Conservation (phyloP, 2,888 invertebrate genomes). For the Thymelicus acteon region DNA sequence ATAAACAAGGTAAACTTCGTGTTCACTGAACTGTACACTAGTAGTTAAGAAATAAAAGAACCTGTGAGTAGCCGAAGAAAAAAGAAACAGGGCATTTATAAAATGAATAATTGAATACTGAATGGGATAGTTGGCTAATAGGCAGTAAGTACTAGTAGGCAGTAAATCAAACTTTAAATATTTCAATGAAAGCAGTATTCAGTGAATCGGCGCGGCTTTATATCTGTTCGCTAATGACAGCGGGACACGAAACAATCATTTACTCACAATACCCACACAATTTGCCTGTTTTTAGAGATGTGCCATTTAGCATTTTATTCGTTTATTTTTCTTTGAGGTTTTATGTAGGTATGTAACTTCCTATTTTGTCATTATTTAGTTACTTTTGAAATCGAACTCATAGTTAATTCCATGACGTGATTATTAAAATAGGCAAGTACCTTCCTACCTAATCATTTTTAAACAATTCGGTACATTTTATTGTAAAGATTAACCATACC, state of each 20-base stretch:
- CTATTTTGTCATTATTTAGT: background rate
- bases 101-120: conserved; percentile 19
- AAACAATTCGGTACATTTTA: too few species aligned
- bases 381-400: too few species aligned
- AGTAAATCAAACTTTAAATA: conserved; percentile 42
- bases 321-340: too few species aligned
- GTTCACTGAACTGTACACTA: too few species aligned
- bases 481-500: too few species aligned
- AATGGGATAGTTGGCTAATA: background rate
- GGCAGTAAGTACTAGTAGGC: background rate
- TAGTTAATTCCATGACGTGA: too few species aligned
- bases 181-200: conserved; percentile 43
- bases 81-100: background rate
- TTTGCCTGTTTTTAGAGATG: conserved; percentile 11
- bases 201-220: conserved; percentile 45
- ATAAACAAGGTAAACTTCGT: too few species aligned
- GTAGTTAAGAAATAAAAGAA: too few species aligned
- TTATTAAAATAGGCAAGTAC: background rate
- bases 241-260: conserved; percentile 55
- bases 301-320: background rate
- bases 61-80: too few species aligned
- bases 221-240: conserved; percentile 55
- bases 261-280: conserved; percentile 13
- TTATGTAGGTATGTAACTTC: background rate
- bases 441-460: too few species aligned